Evolutionary conservation across 2,888 invertebrate species (phyloP).

Genomic region (Allolobophora icterica): DNA sequence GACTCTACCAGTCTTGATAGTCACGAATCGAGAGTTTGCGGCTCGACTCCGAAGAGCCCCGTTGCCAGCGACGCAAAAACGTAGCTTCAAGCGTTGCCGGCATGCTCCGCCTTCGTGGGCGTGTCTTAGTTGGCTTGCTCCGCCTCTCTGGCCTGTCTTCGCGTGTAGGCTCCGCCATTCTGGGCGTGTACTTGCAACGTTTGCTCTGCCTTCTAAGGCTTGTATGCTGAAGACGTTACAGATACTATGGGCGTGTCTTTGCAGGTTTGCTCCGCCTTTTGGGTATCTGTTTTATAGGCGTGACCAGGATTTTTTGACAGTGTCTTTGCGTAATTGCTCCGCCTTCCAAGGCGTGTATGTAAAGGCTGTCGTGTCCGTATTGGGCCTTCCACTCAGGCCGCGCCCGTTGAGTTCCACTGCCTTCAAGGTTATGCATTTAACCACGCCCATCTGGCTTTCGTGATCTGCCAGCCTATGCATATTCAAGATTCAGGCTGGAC

Average conservation of each 20-base stretch:
- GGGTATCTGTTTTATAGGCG: not conserved
- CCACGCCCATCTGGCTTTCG: not conserved
- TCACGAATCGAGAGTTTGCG: constrained; percentile 42
- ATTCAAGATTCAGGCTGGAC: not conserved
- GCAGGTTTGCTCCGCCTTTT: not conserved
- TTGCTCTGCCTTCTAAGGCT: not conserved
- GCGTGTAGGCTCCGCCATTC: not conserved
- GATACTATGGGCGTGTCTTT: not conserved
- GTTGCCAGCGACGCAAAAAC: constrained; percentile 6
- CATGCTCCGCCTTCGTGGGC: not conserved
- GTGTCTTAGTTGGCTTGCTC: constrained; percentile 17
- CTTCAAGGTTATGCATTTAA: not conserved
- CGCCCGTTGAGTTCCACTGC: not conserved
- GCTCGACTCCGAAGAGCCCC: constrained; percentile 12
- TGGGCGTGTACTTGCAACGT: not conserved
- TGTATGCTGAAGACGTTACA: not conserved
- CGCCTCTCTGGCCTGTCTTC: not conserved
- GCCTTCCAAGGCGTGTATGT: not conserved
- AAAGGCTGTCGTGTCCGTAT: not conserved
- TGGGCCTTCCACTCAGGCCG: not conserved
- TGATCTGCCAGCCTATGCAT: constrained; percentile 11
- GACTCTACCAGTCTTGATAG: constrained; percentile 78
- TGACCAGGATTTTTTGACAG: not conserved
- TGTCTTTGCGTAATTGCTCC: not conserved
- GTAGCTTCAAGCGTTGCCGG: not conserved